Evolutionary conservation across 2,797 vertebrate genomes (phyloP), one percentile per base, ranked within the genome.

Genomic region (Erithacus rubecula): DNA sequence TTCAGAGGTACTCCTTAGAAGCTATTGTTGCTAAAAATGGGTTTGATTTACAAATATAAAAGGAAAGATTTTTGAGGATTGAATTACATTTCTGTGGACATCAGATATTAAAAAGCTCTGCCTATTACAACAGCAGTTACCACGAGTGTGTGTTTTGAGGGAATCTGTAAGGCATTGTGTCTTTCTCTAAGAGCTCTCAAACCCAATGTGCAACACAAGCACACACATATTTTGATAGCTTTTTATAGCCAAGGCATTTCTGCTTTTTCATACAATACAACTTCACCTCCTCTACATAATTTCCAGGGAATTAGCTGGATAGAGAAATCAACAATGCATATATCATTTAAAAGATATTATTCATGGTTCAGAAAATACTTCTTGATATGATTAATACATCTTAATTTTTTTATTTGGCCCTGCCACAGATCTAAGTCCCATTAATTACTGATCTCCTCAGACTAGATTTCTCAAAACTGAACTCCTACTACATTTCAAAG

Each of bases 401-500:
- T 79, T 86, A 43, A 53, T 58, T 70, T 63, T 91, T 82, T 53
- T n/a, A 52, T 67, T 93, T 96, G 96, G 93, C 70, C 30, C 37
- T 74, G 16, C 29, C 55, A 68, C 19, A 70, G 21, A 76, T 76
- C 32, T 70, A 79, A 91, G 29, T 81, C 56, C 36, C 92, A 39
- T 87, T 93, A 89, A 72, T 52, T 84, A 84, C 37, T 75, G 71
- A 82, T 65, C 78, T 83, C 85, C 82, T 51, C 92, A 76, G 78
- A 85, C 65, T 65, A 93, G 56, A 83, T 46, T 70, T 79, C 82
- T 92, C 85, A 75, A 87, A 81, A 78, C 68, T 95, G 83, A 94
- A 86, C 83, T 97, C 84, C 65, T 39, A 75, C 39, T 89, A 46
- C 29, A 53, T 62, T 91, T 81, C 41, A 84, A 91, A 94, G 53